Base-by-base conservation (phyloP, 2,113 vertebrate species). In the Rynchops niger region DNA sequence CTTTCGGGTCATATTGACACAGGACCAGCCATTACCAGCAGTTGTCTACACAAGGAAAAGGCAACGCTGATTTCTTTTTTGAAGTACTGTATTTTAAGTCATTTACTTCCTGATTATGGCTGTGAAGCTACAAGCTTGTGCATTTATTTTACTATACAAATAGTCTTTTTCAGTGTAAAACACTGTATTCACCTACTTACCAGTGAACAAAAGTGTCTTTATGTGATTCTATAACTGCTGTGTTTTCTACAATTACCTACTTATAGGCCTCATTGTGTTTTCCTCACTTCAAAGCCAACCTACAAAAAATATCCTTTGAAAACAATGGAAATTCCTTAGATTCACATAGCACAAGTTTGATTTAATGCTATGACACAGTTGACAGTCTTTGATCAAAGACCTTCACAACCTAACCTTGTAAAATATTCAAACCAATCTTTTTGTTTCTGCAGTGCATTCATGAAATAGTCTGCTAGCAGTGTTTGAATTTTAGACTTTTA, bases 251-350 rank as follows among this genome's bases (percentile, higher is more conserved):
- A 91, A 93, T 93, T 93, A 72, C 49, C 62, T 95, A 80, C 66
- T 97, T 96, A 92, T 4, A 90, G 27, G 38, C 50, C 56, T 61
- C 43, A 67, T 71, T 88, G 42, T 93, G 71, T 86, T 97, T 67
- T 71, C 59, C 42, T 90, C 59, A 93, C 86, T 95, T 96, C 95
- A 97, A 97, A 96, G 93, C 8, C 52, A 85, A 45, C 11, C 63
- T 90, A 40, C 61, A 94, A 95, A 96, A 90, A 74, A 63, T 83
- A 86, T 94, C 86, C 56, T 94, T 95, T 95, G 94, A 97, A 97
- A 96, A 97, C 88, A 96, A 96, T 79, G 50, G 73, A 92, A 93
- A 78, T 95, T 86, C 82, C 88, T 96, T 81, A 91, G 93, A 82
- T 76, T 90, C 49, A 78, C 25, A 23, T 23, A 49, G 26, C 53